Evolutionary conservation across 2,797 vertebrate genomes (phyloP), one percentile per base, ranked within the genome.

Genomic region (Pseudochirops corinnae): DNA sequence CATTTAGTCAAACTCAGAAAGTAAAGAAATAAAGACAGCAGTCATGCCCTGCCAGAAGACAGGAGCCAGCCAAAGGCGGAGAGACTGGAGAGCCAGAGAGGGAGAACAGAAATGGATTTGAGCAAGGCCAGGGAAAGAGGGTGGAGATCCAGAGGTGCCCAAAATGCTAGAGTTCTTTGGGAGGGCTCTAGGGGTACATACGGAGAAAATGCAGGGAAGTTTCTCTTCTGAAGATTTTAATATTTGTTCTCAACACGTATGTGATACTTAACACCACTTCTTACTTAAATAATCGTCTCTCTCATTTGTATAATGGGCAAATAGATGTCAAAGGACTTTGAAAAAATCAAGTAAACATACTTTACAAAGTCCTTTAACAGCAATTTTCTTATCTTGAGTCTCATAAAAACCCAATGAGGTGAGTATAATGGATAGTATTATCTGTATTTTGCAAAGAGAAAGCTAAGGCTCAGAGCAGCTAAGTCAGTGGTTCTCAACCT

Each of bases 61-160:
- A 52, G 91, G 90, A 94, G 92, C 90, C 55, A 91, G 74, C 90
- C 33, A 55, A 12, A 31, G n/a, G 90, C 26, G 46, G n/a, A 46
- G 74, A 46, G 1, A 55, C 55, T n/a, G 18, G 3, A 31, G 55
- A 46, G 53, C 50, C 31, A 52, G 53, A 91, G 39, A 55, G 46
- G 93, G 56, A 94, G 92, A 31, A 58, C 93, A 90, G 90, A 94
- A 96, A 93, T 53, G 90, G 62, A 9, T 92, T 91, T 94, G 60
- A 95, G 93, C 0, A 13, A 91, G 56, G 90, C 82, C 0, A 1
- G 91, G 92, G 82, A 31, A 29, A 56, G 1, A 4, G 92, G 52
- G 91, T 90, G 53, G n/a, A 33, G 93, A 87, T 58, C 67, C 11
- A 28, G 93, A 96, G 94, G 39, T 50, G 74, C 18, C 74, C 74